Evolutionary conservation across 2,888 invertebrate genomes (phyloP).

Genomic region (Gibbula magus): DNA sequence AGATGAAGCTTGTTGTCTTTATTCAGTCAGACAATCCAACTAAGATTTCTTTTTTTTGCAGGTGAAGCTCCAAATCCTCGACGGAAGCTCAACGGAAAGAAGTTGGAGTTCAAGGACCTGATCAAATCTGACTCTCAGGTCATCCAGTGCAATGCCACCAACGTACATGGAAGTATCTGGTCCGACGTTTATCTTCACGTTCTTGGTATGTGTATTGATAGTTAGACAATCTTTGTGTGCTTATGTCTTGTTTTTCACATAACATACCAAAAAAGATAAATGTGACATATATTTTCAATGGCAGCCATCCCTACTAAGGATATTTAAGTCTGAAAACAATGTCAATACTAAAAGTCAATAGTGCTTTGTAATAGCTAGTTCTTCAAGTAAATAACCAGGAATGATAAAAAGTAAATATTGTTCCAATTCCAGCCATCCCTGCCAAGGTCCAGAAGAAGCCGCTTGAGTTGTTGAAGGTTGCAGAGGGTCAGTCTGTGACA

Average conservation of each 20-base stretch:
- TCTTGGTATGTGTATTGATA: slow-evolving; percentile 79
- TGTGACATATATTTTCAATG: neutral
- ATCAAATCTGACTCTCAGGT: slow-evolving; percentile 83
- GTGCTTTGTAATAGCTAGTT: too few species aligned
- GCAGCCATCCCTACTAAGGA: too few species aligned
- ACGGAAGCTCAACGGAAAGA: slow-evolving; percentile 41
- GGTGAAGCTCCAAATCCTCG: slow-evolving; percentile 34
- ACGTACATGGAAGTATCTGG: slow-evolving; percentile 97
- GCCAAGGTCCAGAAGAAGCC: slow-evolving; percentile 92
- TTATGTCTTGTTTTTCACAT: neutral
- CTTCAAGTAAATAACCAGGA: too few species aligned
- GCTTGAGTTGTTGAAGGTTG: slow-evolving; percentile 60
- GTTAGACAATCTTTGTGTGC: neutral
- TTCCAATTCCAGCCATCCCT: slow-evolving; percentile 87
- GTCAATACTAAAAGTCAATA: too few species aligned
- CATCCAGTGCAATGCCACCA: slow-evolving; percentile 99
- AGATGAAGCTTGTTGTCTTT: too few species aligned
- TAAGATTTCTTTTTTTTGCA: too few species aligned
- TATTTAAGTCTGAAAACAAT: too few species aligned
- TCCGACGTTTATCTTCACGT: slow-evolving; percentile 98
- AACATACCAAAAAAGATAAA: neutral
- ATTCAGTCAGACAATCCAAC: too few species aligned
- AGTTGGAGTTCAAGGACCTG: slow-evolving; percentile 79
- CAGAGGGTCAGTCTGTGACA: slow-evolving; percentile 64
- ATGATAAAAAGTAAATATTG: slow-evolving; percentile 79